Percentiles rank a stretch among this genome's conserved stretches.
Conservation (phyloP, 2,888 invertebrate species). For the Rhingia campestris region DNA sequence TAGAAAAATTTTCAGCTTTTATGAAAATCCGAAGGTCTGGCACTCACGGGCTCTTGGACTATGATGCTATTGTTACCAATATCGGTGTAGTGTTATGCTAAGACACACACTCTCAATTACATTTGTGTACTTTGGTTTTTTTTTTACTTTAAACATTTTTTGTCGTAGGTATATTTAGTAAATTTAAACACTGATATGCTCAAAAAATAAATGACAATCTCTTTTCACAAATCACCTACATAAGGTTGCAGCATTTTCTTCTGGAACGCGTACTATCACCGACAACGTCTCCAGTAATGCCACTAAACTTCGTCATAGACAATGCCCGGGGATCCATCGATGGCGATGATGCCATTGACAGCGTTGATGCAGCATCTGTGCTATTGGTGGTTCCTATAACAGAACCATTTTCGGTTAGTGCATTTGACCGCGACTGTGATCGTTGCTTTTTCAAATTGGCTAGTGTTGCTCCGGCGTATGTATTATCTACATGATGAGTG, state of each 20-base stretch:
- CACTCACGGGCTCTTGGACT: too few species aligned
- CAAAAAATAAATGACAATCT: conserved; percentile 19
- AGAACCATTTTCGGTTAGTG: conserved; percentile 83
- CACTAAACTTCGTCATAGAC: conserved; percentile 85
- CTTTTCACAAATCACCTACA: conserved; percentile 83
- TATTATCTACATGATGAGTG: conserved; percentile 77
- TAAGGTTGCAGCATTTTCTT: conserved; percentile 89
- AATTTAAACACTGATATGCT: conserved; percentile 64
- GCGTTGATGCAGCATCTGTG: conserved; percentile 78
- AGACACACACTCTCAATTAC: conserved; percentile 49
- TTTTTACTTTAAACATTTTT: conserved; percentile 17
- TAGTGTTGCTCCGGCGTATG: conserved; percentile 85
- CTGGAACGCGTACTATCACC: conserved; percentile 87
- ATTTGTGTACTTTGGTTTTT: conserved; percentile 70
- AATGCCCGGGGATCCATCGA: conserved; percentile 79
- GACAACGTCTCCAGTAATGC: conserved; percentile 90
- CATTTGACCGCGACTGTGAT: conserved; percentile 88
- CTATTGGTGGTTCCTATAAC: conserved; percentile 81
- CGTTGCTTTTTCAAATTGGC: conserved; percentile 97
- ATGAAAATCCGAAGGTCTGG: too few species aligned
- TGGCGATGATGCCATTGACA: conserved; percentile 72
- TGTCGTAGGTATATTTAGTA: conserved; percentile 10
- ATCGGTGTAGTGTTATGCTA: conserved; percentile 21
- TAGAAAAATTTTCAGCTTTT: too few species aligned
- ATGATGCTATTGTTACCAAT: conserved; percentile 28